These are phyloP conservation scores for Nephrotoma flavescens DNA, from an alignment of 2,888 invertebrate species.

Conservation along the genomic window DNA sequence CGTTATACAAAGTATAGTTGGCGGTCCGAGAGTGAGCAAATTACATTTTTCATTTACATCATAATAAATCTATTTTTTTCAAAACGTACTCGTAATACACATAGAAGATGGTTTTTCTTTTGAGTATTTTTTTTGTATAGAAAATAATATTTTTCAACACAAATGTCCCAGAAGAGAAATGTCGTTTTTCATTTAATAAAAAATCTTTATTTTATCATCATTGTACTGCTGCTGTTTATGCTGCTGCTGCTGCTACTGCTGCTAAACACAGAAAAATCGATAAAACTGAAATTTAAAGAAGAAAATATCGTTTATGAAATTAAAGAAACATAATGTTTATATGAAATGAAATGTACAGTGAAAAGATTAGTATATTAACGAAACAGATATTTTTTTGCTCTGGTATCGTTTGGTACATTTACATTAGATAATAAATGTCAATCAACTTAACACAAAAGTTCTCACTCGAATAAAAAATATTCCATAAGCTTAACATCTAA, in stretches of 20 bases:
- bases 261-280: not conserved
- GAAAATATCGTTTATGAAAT: not conserved
- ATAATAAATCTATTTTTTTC: too few species aligned
- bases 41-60: too few species aligned
- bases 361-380: too few species aligned
- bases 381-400: too few species aligned
- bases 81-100: too few species aligned
- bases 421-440: not conserved
- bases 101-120: not conserved
- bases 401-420: not conserved
- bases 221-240: not conserved
- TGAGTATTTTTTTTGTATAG: not conserved
- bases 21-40: too few species aligned
- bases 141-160: not conserved
- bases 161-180: not conserved
- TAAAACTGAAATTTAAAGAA: not conserved
- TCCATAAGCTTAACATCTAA: not conserved
- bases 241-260: not conserved
- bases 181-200: not conserved
- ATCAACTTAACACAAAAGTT: not conserved
- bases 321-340: not conserved
- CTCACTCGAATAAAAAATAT: not conserved
- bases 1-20: too few species aligned
- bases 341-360: too few species aligned
- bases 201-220: too few species aligned